Evolutionary conservation across 2,797 vertebrate species (phyloP), one percentile per base, ranked within the genome.

Genomic region (Xenops minutus): DNA sequence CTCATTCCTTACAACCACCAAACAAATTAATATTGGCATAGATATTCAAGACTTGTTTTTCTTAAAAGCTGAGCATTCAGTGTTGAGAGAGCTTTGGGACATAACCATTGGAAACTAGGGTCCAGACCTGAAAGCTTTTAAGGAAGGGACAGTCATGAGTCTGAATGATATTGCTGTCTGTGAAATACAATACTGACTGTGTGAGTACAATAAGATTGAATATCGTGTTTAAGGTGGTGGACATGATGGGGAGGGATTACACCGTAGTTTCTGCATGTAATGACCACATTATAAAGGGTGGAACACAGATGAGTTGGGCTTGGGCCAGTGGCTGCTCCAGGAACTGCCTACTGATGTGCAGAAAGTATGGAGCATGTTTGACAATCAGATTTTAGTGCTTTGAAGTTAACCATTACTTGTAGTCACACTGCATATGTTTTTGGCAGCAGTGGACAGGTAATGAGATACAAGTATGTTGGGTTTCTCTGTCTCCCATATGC

Each of bases 331-430:
- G 34, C 51, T 78, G 55, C 48, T 86, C 73, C 73, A 82, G 58
- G 15, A 91, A 56, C 67, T 92, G 58, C 73, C 44, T 76, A 41
- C 69, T 94, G 79, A 86, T 76, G 82, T 90, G 89, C 69, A 77
- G 86, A 94, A 93, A 94, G 44, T 37, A 94, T 56, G 49, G 55
- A 22, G 69, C 76, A 86, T 78, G 69, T 92, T 85, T 16, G 2
- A 88, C 79, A 88, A 71, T 82, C 76, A 56, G 48, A 43, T 93
- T 95, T 89, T 51, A 90, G 55, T 84, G 59, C 91, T 95, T 94
- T 95, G 85, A 93, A 93, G 85, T 92, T 94, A 89, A 85, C 87
- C 73, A 89, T 94, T 83, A 85, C 75, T 88, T 85, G 72, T 58
- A 94, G 74, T 73, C 94, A 82, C 55, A 61, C 34, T 76, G 77